Evolutionary conservation across 2,888 invertebrate species (phyloP).

Genomic region (Arctia plantaginis): DNA sequence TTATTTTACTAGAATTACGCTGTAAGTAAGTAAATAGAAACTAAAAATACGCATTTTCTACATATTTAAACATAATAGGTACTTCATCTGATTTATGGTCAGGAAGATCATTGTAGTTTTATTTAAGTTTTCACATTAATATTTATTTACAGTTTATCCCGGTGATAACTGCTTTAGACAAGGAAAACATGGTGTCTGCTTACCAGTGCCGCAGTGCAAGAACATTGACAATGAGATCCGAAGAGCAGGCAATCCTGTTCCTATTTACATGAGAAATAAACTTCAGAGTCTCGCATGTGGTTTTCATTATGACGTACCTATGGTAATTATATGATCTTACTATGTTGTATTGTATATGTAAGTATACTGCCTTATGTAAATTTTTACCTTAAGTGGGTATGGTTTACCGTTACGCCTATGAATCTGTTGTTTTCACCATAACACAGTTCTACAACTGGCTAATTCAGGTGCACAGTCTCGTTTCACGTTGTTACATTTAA

Average conservation of each 20-base stretch:
- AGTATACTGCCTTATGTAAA: background rate
- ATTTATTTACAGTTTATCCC: conserved; percentile 50
- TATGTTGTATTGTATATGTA: background rate
- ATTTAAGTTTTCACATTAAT: background rate
- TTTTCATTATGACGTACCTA: conserved; percentile 60
- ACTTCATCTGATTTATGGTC: background rate
- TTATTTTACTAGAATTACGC: background rate
- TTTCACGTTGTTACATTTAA: background rate
- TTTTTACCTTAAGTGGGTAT: background rate
- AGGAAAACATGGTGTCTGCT: conserved; percentile 57
- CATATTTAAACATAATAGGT: no score
- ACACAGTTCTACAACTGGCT: background rate
- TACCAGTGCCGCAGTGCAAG: conserved; percentile 59
- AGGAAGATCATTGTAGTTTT: background rate
- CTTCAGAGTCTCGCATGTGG: conserved; percentile 69
- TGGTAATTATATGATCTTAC: conserved; percentile 56
- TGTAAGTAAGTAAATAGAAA: background rate
- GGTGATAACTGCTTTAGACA: conserved; percentile 57
- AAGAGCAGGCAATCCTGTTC: conserved; percentile 67
- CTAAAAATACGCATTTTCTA: background rate
- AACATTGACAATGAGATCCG: conserved; percentile 62
- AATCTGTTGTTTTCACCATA: background rate
- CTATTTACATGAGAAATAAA: conserved; percentile 59
- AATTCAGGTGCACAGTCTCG: background rate
- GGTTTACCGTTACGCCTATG: background rate